phyloP scores from a whole-genome alignment of 2,888 invertebrate genomes.

The Synergus itoensis region DNA sequence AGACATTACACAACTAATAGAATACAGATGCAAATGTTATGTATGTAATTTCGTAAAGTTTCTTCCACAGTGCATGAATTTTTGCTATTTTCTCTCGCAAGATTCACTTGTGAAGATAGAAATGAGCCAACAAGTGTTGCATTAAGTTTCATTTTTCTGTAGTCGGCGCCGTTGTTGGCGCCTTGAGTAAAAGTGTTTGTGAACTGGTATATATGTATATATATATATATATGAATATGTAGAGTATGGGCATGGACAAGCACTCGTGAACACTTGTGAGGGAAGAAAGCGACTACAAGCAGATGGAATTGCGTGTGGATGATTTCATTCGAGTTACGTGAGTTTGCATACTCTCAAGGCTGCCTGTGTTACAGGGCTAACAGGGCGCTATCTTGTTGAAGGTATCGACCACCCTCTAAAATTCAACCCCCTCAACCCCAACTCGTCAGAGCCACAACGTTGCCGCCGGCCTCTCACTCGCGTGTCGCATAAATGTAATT shows the following conservation, averaged over 20 bases:
- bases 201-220: background rate
- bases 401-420: constrained; percentile 25
- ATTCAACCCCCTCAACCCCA: constrained; percentile 10
- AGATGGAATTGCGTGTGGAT: constrained; percentile 38
- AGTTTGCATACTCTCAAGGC: constrained; percentile 41
- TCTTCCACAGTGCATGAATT: background rate
- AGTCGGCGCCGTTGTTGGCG: background rate
- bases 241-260: background rate
- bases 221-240: background rate
- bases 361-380: background rate
- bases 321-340: constrained; percentile 41
- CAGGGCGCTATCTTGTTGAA: constrained; percentile 25
- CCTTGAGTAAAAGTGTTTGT: background rate
- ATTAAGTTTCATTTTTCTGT: background rate
- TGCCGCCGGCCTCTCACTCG: constrained; percentile 21
- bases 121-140: background rate
- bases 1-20: no score
- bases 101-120: background rate
- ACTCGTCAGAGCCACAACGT: constrained; percentile 16
- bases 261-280: background rate
- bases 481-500: constrained; percentile 39
- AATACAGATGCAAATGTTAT: background rate
- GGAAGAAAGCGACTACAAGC: constrained; percentile 2
- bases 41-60: background rate
- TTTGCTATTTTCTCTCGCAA: background rate